phyloP scores from a whole-genome alignment of 2,888 invertebrate species.

The Venusia cambrica region DNA sequence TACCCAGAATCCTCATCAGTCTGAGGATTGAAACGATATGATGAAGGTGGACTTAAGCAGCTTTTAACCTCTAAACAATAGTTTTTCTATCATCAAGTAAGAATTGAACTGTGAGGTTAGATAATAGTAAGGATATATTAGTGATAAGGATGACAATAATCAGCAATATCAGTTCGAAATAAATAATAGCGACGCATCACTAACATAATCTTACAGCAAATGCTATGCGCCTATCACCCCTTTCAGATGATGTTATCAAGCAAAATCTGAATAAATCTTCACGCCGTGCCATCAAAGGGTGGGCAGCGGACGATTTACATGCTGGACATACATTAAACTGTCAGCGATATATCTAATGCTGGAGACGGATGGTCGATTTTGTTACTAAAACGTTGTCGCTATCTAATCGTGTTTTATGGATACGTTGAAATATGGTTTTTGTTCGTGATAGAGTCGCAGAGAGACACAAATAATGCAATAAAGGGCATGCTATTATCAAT shows the following conservation, averaged over 20 bases:
- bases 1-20: no score
- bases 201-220: constrained; percentile 4
- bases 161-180: no score
- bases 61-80: no score
- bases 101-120: no score
- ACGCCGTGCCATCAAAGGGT: constrained; percentile 19
- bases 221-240: constrained; percentile 19
- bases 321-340: constrained; percentile 33
- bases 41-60: no score
- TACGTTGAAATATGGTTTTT: constrained; percentile 9
- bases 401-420: constrained; percentile 14
- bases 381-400: constrained; percentile 15
- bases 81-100: no score
- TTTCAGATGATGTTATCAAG: constrained; percentile 18
- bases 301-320: constrained; percentile 25
- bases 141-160: no score
- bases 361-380: constrained; percentile 30
- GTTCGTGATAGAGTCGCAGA: constrained; percentile 7
- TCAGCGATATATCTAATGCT: constrained; percentile 31
- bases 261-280: constrained; percentile 25
- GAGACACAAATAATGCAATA: no score
- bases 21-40: no score
- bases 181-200: no score
- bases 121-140: no score
- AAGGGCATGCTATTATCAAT: no score